Evolutionary conservation across 2,888 invertebrate species (phyloP).

Genomic region (Prenolepis imparis): DNA sequence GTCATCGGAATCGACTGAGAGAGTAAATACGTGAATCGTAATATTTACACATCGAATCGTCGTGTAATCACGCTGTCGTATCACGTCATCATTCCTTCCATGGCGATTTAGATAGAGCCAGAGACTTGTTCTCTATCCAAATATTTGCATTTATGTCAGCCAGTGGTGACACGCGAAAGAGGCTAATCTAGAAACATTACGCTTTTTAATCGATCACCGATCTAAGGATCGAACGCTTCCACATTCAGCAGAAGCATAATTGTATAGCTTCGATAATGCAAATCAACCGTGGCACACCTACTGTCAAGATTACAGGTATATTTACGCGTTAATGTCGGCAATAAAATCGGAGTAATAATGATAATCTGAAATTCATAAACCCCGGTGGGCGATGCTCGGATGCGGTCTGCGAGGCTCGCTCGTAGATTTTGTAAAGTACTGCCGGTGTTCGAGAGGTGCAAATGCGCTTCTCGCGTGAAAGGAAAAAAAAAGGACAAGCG

Average conservation of each 20-base stretch:
- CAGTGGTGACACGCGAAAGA: not conserved
- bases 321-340: conserved; percentile 70
- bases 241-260: conserved; percentile 54
- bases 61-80: not conserved
- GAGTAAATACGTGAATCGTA: not conserved
- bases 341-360: conserved; percentile 77
- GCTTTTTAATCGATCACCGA: conserved; percentile 29
- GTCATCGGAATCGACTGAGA: not conserved
- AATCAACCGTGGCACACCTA: conserved; percentile 62
- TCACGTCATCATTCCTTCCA: not conserved
- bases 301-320: conserved; percentile 60
- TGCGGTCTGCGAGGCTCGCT: conserved; percentile 55
- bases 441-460: conserved; percentile 37
- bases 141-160: conserved; percentile 18
- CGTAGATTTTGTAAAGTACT: conserved; percentile 69
- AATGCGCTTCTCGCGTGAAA: conserved; percentile 14
- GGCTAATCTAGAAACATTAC: conserved; percentile 33
- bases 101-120: not conserved
- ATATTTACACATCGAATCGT: not conserved
- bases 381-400: conserved; percentile 61
- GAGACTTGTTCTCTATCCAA: not conserved
- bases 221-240: conserved; percentile 37
- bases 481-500: conserved; percentile 35
- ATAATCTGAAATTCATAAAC: conserved; percentile 77
- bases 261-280: conserved; percentile 50